Percentiles rank a stretch among this genome's conserved stretches.
Conservation (phyloP, 30 jellyfish, hydroid and myxozoan species). For the Nemopilema nomurai region DNA sequence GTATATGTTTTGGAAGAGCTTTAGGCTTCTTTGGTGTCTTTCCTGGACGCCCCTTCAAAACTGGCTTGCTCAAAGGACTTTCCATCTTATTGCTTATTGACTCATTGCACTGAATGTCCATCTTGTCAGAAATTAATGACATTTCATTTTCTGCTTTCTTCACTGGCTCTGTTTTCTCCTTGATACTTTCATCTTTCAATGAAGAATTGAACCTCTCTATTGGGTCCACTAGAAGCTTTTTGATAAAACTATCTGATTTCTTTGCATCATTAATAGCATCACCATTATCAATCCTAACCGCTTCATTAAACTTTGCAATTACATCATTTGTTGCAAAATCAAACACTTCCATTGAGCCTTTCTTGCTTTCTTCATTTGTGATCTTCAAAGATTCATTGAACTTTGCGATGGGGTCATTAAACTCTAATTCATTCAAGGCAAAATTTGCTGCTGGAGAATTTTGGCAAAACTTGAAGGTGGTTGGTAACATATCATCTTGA, state of each 20-base stretch:
- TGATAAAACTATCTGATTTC: not conserved
- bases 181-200: not conserved
- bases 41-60: slow-evolving; percentile 21
- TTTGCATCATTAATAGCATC: not conserved
- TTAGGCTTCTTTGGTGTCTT: slow-evolving; percentile 26
- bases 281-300: not conserved
- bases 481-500: slow-evolving; percentile 5
- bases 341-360: not conserved
- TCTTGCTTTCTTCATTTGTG: not conserved
- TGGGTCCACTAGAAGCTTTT: not conserved
- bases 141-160: not conserved
- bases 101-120: not conserved
- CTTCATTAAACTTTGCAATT: not conserved
- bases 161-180: not conserved
- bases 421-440: not conserved
- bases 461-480: slow-evolving; percentile 1
- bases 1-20: slow-evolving; percentile 7
- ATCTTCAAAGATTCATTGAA: slow-evolving; percentile 11
- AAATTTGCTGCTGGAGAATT: not conserved
- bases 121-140: not conserved
- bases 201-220: slow-evolving; percentile 21
- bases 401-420: slow-evolving; percentile 19
- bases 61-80: not conserved
- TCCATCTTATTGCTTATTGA: not conserved
- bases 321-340: not conserved